Evolutionary conservation across 2,888 invertebrate genomes (phyloP).

Genomic region (Trimorus sp.): DNA sequence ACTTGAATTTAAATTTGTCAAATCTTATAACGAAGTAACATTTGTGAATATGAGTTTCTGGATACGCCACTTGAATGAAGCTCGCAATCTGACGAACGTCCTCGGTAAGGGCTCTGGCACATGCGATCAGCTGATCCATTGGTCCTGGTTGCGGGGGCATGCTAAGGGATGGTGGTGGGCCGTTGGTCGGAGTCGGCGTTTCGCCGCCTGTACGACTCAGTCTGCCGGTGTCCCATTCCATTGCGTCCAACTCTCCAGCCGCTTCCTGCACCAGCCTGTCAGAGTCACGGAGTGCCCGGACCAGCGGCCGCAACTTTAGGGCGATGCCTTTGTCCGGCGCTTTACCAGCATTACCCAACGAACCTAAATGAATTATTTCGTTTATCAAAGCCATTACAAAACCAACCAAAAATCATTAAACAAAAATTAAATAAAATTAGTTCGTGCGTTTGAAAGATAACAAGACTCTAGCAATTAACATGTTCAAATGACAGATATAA

Average conservation of each 20-base stretch:
- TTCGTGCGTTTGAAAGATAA: too few relatives aligned
- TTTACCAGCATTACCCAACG: conserved; percentile 92
- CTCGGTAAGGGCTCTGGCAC: conserved; percentile 92
- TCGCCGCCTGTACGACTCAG: conserved; percentile 82
- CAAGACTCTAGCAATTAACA: too few relatives aligned
- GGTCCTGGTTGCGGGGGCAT: conserved; percentile 85
- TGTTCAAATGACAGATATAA: too few relatives aligned
- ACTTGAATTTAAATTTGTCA: too few relatives aligned
- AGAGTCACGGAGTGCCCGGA: conserved; percentile 90
- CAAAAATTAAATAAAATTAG: too few relatives aligned
- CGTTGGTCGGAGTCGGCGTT: conserved; percentile 82
- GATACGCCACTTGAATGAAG: conserved; percentile 86
- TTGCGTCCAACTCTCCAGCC: conserved; percentile 87
- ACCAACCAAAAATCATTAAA: too few relatives aligned
- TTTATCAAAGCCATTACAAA: too few relatives aligned
- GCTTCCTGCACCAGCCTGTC: conserved; percentile 91
- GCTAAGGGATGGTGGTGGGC: conserved; percentile 80
- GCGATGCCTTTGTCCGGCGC: conserved; percentile 91
- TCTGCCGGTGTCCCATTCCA: conserved; percentile 90
- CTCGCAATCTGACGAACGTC: conserved; percentile 95
- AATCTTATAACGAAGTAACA: too few relatives aligned
- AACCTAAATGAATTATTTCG: conserved; percentile 74
- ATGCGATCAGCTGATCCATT: conserved; percentile 93
- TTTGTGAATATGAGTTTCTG: too few relatives aligned
- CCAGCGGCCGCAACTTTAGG: conserved; percentile 89